A percentile compares a stretch with the other conserved stretches of the same genome.
phyloP scores from a whole-genome alignment of 2,113 vertebrate genomes.

The Scalopus aquaticus region DNA sequence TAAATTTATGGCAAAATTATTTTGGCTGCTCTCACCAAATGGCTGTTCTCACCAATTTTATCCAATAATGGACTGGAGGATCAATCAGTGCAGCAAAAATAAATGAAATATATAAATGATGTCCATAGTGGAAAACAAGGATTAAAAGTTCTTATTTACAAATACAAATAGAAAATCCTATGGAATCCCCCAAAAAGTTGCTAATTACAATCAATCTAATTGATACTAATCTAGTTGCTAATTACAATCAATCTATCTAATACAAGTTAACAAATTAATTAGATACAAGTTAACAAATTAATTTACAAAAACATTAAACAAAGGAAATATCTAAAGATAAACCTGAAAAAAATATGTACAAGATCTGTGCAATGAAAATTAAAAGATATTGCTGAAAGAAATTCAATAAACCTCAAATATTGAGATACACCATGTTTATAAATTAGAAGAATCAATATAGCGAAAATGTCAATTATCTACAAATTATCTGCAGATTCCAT shows the following conservation, averaged over 20 bases:
- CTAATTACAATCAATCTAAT: background rate
- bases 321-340: background rate
- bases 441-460: background rate
- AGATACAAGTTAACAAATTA: background rate
- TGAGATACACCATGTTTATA: background rate
- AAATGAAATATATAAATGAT: conserved; percentile 8
- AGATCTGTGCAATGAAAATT: background rate
- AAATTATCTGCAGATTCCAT: conserved; percentile 16
- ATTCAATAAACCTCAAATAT: background rate
- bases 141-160: background rate
- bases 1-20: background rate
- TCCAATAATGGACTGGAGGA: background rate
- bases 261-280: no score
- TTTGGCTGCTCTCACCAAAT: background rate
- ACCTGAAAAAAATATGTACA: background rate
- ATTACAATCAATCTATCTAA: background rate
- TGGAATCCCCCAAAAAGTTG: background rate
- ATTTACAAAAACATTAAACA: background rate
- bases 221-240: no score
- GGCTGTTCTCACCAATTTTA: background rate
- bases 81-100: background rate
- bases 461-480: background rate
- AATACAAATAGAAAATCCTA: background rate
- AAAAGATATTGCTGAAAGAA: background rate
- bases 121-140: background rate